Evolutionary conservation across 2,113 vertebrate genomes (phyloP).

Genomic region (Onychostruthus taczanowskii): DNA sequence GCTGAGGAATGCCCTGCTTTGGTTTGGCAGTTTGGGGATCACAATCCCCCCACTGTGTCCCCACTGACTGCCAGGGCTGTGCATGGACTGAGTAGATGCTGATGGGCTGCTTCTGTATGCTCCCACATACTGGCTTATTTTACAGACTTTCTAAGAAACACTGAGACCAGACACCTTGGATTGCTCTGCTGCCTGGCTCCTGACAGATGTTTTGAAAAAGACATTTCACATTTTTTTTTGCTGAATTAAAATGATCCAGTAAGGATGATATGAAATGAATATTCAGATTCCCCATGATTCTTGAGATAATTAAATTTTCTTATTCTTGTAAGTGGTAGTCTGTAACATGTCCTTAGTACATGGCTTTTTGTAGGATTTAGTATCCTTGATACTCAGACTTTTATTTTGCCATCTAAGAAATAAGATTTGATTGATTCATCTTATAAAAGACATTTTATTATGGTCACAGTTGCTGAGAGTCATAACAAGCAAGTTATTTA

Average conservation of each 20-base stretch:
- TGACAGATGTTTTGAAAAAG: neutral
- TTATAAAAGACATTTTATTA: neutral
- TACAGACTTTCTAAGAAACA: neutral
- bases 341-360: neutral
- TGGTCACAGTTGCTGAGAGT: neutral
- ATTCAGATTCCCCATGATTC: neutral
- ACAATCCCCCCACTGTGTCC: neutral
- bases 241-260: neutral
- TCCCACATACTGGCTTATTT: accelerated
- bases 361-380: neutral
- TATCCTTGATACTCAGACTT: neutral
- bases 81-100: accelerated
- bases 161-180: neutral
- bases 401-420: neutral
- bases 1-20: neutral
- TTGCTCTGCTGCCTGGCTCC: neutral
- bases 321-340: neutral
- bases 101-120: neutral
- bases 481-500: neutral
- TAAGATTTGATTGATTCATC: neutral
- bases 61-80: neutral
- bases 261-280: neutral
- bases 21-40: neutral
- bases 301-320: neutral
- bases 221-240: neutral